Conservation (phyloP, 2,888 invertebrate species). For the Ptycholaimellus sp. region DNA sequence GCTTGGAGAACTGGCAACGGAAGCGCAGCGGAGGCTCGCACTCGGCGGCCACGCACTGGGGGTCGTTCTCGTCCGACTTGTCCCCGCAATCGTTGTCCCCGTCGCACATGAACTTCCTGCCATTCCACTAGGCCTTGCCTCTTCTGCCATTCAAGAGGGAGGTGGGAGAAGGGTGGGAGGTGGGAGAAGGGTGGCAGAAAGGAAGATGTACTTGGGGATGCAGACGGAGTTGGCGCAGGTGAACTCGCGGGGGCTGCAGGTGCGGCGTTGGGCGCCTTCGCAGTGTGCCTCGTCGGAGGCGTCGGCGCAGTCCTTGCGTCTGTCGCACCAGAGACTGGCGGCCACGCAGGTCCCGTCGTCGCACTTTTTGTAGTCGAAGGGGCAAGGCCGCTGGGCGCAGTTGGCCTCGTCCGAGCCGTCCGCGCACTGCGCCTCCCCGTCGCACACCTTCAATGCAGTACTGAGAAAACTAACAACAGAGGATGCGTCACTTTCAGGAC, state of each 20-base stretch:
- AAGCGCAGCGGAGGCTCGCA: constrained; percentile 21
- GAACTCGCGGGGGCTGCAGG: constrained; percentile 45
- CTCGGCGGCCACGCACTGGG: constrained; percentile 26
- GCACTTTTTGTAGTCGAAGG: constrained; percentile 17
- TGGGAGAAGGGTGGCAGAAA: too few species aligned
- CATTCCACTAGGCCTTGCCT: constrained; percentile 31
- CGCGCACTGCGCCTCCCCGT: constrained; percentile 83
- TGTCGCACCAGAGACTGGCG: constrained; percentile 18
- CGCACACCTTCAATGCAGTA: constrained; percentile 55
- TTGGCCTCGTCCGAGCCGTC: constrained; percentile 59
- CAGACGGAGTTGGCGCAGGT: constrained; percentile 75
- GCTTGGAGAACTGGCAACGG: constrained; percentile 20
- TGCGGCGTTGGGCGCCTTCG: constrained; percentile 14
- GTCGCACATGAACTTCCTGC: constrained; percentile 69
- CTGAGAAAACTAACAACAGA: too few species aligned
- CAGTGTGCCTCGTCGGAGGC: constrained; percentile 20
- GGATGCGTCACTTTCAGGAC: too few species aligned
- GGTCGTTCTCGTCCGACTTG: constrained; percentile 74
- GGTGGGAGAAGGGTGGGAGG: too few species aligned
- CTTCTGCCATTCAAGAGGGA: too few species aligned
- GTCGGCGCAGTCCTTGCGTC: constrained; percentile 20
- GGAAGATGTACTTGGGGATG: constrained; percentile 39
- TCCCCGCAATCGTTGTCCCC: constrained; percentile 83
- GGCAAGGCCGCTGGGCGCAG: constrained; percentile 16
- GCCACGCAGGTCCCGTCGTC: constrained; percentile 22